Base-by-base conservation (phyloP, 2,888 invertebrate genomes). In the Parnassius apollo region DNA sequence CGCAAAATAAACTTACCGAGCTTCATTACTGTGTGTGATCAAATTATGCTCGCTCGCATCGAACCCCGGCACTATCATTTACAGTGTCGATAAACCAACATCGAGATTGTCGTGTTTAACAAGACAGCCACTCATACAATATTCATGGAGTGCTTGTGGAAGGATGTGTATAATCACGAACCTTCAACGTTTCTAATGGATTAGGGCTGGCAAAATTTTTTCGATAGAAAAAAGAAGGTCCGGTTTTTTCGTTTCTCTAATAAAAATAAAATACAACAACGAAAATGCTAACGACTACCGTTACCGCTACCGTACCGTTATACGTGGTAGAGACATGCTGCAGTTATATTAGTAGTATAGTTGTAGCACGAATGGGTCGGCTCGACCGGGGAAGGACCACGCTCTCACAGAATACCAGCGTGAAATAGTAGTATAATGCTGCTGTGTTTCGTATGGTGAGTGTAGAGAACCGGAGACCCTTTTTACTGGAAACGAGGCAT, bases 151-250 rank as follows among this genome's bases (percentile, higher is more conserved):
- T 59, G 69, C 61, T 67, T 67, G 64, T 69, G 74, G 74, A 76
- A 83, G 85, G 87, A 86, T 85, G 83, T 77, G 70, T 77, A 81
- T 83, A 85, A 88, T 86, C 86, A 88, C 82, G 83, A 75, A 69
- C 67, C 68, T 44, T 46, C 69, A 71, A 77, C 78, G 77, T 75
- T 68, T 70, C 76, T 69, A 72, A 73, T 72, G 70, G 69, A 69
- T 57, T 75, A 83, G 84, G 83, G 83, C 59, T 82, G 75, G 22
- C 75, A 69, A 54, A 57, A 57, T 57, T 57, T 9, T 8, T 49
- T 9, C 3, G 7, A 49, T 7, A 12, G n/a, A 18, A 13, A 18
- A 49, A 13, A 2, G 7, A 12, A 18, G n/a, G 9, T 12, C 13
- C n/a, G 2, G 7, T 7, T 49, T 13, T 25, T 35, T 7, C 0